Evolutionary conservation across 2,888 invertebrate genomes (phyloP).

Genomic region (Habroteleia sp.): DNA sequence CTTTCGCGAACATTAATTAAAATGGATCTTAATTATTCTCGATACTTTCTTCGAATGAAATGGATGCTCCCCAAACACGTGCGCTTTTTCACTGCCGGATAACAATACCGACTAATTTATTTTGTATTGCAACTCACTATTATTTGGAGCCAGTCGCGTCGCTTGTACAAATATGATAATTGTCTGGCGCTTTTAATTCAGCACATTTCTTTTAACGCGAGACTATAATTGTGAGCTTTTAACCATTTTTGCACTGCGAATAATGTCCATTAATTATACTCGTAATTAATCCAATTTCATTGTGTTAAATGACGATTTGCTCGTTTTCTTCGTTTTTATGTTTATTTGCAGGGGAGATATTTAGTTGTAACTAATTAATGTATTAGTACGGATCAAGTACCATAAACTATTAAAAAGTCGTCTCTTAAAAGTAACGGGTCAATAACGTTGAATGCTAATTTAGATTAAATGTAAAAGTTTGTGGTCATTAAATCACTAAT

Average conservation of each 20-base stretch:
- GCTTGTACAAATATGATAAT: conserved; percentile 23
- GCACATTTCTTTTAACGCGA: not conserved
- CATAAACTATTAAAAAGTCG: no score
- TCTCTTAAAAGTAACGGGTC: no score
- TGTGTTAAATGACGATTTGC: conserved; percentile 2
- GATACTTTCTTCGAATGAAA: conserved; percentile 37
- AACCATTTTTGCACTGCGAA: not conserved
- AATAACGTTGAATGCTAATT: no score
- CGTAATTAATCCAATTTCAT: conserved; percentile 24
- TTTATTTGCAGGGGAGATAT: no score
- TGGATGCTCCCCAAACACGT: conserved; percentile 2
- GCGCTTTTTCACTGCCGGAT: conserved; percentile 5
- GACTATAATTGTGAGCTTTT: not conserved
- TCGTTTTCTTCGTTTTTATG: not conserved
- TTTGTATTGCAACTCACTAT: conserved; percentile 5
- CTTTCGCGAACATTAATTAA: conserved; percentile 36
- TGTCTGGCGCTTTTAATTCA: conserved; percentile 14
- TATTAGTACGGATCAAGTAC: no score
- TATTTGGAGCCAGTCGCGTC: not conserved
- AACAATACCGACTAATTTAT: conserved; percentile 31
- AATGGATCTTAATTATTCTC: conserved; percentile 31
- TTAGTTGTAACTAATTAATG: no score
- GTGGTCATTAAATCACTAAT: no score
- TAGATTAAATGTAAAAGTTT: no score
- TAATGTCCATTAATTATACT: conserved; percentile 8